These are phyloP conservation scores for Platyrinchus mystaceus DNA, from an alignment of 2,797 vertebrate genomes.

Conservation along the genomic window DNA sequence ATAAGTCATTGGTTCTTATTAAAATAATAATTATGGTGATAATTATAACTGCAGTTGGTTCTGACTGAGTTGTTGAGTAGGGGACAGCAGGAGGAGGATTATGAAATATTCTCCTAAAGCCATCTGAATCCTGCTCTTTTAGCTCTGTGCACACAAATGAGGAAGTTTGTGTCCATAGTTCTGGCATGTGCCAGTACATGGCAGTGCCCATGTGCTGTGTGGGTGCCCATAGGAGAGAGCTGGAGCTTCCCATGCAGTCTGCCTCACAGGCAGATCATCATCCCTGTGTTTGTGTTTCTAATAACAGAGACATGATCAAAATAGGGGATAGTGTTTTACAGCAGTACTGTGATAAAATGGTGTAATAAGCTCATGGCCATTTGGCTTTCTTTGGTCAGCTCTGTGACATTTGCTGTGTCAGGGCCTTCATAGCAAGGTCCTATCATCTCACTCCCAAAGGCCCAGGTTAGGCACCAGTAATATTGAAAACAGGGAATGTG, in stretches of 20 bases:
- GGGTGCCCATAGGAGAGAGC: background rate
- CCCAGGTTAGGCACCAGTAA: background rate
- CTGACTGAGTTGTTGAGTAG: slow-evolving; percentile 47
- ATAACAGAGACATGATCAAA: background rate
- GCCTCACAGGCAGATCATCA: background rate
- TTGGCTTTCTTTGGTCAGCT: background rate
- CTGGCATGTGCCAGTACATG: background rate
- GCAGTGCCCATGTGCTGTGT: accelerated
- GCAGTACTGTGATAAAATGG: background rate
- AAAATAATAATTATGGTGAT: slow-evolving; percentile 70
- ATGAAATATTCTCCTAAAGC: background rate
- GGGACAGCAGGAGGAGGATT: slow-evolving; percentile 24
- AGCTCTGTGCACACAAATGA: background rate
- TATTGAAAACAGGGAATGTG: background rate
- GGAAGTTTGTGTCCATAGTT: background rate
- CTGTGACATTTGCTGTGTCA: background rate
- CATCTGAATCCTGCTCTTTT: background rate
- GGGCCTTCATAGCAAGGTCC: background rate
- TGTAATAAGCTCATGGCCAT: background rate
- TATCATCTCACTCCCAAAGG: background rate
- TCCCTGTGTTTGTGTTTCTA: background rate
- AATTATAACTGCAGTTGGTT: slow-evolving; percentile 55
- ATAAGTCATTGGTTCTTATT: slow-evolving; percentile 68
- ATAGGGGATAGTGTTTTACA: background rate
- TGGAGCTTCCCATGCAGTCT: background rate